These are phyloP conservation scores for Steromphala cineraria DNA, from an alignment of 2,888 invertebrate species.

Conservation along the genomic window DNA sequence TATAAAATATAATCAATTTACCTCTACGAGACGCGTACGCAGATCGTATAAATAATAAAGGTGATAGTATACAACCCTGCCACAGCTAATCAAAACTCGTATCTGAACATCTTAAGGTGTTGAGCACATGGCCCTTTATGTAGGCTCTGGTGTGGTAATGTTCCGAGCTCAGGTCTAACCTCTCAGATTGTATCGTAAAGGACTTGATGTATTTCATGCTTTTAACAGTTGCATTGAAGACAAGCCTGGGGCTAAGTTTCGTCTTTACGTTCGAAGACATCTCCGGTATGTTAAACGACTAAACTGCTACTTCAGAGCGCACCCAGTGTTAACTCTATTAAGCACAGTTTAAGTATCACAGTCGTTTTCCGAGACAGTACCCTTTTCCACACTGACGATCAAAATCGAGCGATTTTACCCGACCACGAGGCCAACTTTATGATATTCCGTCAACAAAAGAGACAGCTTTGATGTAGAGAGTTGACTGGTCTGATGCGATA, in stretches of 20 bases:
- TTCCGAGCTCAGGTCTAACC: neutral
- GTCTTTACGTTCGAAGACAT: slow-evolving; percentile 6
- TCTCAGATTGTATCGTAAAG: slow-evolving; percentile 14
- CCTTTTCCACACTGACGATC: slow-evolving; percentile 20
- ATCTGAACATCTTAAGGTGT: slow-evolving; percentile 7
- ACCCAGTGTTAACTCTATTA: slow-evolving; percentile 15
- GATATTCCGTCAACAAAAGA: slow-evolving; percentile 13
- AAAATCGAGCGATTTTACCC: slow-evolving; percentile 15
- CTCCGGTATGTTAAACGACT: slow-evolving; percentile 14
- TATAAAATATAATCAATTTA: neutral
- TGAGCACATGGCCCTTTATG: slow-evolving; percentile 13
- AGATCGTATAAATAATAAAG: neutral
- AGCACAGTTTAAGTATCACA: slow-evolving; percentile 16
- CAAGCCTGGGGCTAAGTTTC: neutral
- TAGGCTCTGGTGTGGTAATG: neutral
- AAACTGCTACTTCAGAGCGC: slow-evolving; percentile 17
- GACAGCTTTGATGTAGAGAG: slow-evolving; percentile 7
- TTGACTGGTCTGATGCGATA: neutral
- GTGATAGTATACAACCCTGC: neutral
- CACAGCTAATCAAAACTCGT: neutral
- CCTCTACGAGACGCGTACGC: slow-evolving; percentile 8
- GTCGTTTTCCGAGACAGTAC: slow-evolving; percentile 10
- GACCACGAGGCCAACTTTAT: slow-evolving; percentile 7
- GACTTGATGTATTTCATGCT: slow-evolving; percentile 17
- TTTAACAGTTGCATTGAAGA: slow-evolving; percentile 16